Percentiles rank a stretch among this genome's conserved stretches.
Conservation (phyloP, 2,113 vertebrate species). For the Sialia sialis region DNA sequence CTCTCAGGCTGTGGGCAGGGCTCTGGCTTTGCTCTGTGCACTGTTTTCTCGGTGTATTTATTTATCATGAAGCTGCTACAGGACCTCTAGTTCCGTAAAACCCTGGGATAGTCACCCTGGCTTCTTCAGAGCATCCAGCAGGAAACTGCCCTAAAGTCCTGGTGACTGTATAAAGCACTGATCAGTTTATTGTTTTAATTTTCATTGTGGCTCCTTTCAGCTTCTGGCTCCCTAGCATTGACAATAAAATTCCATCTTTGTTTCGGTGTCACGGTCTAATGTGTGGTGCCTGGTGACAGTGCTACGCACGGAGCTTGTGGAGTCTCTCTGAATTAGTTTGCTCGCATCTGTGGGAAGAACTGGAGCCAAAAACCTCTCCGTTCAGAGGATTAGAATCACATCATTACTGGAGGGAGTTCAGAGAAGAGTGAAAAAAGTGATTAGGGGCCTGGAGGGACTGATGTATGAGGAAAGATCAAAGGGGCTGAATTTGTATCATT, state of each 20-base stretch:
- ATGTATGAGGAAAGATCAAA: slow-evolving; percentile 47
- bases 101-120: neutral
- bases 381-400: slow-evolving; percentile 58
- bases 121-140: neutral
- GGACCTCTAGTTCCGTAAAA: neutral
- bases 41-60: rapidly evolving
- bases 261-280: neutral
- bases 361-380: slow-evolving; percentile 33
- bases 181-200: neutral
- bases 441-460: slow-evolving; percentile 46
- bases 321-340: slow-evolving; percentile 20
- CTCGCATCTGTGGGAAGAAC: neutral
- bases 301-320: neutral
- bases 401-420: slow-evolving; percentile 63
- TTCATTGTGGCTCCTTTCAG: neutral
- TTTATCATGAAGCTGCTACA: neutral
- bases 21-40: neutral
- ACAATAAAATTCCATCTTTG: neutral
- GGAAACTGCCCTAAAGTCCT: neutral
- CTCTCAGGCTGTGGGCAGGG: neutral
- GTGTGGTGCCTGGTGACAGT: neutral
- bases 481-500: slow-evolving; percentile 36
- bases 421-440: slow-evolving; percentile 56
- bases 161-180: neutral
- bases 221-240: neutral